Conservation (phyloP, 2,888 invertebrate genomes). For the Agrotis ipsilon region DNA sequence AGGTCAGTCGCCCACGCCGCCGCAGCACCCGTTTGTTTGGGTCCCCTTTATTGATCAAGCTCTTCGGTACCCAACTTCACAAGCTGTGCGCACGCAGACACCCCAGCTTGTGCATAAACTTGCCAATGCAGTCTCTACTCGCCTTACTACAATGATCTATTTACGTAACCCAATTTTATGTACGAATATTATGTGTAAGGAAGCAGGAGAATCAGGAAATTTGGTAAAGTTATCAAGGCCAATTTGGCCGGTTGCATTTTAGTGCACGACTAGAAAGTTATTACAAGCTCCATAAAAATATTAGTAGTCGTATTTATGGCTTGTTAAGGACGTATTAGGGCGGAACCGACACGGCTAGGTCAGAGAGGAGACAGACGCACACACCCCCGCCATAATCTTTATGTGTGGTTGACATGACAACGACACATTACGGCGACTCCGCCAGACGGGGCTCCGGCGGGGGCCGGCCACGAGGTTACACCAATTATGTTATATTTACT, state of each 20-base stretch:
- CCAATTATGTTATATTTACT: conserved; percentile 28
- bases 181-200: background rate
- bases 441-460: conserved; percentile 51
- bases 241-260: background rate
- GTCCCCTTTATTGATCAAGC: conserved; percentile 86
- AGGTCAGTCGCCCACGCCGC: conserved; percentile 86
- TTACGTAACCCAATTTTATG: conserved; percentile 45
- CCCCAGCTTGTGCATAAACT: conserved; percentile 65
- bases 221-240: background rate
- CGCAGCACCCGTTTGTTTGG: conserved; percentile 87
- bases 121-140: conserved; percentile 64
- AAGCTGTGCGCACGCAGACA: conserved; percentile 83
- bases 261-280: background rate
- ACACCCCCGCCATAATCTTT: conserved; percentile 55
- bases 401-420: conserved; percentile 52
- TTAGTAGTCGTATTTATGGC: background rate
- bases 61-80: conserved; percentile 41
- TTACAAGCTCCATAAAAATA: background rate
- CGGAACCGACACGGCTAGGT: conserved; percentile 53
- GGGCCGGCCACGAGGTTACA: conserved; percentile 15
- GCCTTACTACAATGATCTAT: conserved; percentile 58
- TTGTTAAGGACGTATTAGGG: conserved; percentile 46
- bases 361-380: conserved; percentile 49
- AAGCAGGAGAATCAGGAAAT: background rate
- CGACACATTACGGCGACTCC: conserved; percentile 30